A percentile compares a stretch with the other conserved stretches of the same genome.
Conservation (phyloP, 2,888 invertebrate genomes). For the Heliconius cydno region DNA sequence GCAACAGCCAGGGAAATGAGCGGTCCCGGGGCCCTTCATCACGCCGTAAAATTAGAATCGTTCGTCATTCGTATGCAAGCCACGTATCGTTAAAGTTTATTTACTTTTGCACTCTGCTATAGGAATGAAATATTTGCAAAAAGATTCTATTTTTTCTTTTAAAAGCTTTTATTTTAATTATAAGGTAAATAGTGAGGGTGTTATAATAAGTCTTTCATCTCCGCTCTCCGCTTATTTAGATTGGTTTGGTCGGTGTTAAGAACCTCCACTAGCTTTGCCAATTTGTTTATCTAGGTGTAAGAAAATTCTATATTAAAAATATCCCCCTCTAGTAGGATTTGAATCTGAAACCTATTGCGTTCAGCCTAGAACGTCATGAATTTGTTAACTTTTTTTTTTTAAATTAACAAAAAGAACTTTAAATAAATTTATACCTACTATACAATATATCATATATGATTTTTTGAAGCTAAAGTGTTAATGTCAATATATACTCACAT, state of each 20-base stretch:
- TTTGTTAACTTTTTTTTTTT: neutral
- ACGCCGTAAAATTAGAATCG: constrained; percentile 77
- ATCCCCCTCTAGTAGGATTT: neutral
- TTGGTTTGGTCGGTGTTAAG: fast-evolving
- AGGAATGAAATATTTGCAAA: constrained; percentile 64
- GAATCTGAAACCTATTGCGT: neutral
- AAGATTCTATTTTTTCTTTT: constrained; percentile 34
- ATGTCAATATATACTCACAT: neutral
- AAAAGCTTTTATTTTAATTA: too few species aligned
- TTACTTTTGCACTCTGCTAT: constrained; percentile 77
- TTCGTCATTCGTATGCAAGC: constrained; percentile 64
- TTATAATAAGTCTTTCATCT: neutral
- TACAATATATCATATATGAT: too few species aligned
- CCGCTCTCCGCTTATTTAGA: neutral
- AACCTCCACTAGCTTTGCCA: neutral
- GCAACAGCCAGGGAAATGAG: constrained; percentile 80
- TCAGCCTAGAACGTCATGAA: neutral
- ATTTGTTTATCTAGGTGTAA: neutral
- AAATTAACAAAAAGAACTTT: neutral
- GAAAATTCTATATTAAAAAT: neutral
- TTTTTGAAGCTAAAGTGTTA: neutral
- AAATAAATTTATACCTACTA: neutral
- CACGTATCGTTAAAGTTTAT: constrained; percentile 76
- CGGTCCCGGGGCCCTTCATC: constrained; percentile 66
- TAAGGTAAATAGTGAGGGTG: neutral